phyloP scores from a whole-genome alignment of 2,113 vertebrate genomes.

The Natator depressus region DNA sequence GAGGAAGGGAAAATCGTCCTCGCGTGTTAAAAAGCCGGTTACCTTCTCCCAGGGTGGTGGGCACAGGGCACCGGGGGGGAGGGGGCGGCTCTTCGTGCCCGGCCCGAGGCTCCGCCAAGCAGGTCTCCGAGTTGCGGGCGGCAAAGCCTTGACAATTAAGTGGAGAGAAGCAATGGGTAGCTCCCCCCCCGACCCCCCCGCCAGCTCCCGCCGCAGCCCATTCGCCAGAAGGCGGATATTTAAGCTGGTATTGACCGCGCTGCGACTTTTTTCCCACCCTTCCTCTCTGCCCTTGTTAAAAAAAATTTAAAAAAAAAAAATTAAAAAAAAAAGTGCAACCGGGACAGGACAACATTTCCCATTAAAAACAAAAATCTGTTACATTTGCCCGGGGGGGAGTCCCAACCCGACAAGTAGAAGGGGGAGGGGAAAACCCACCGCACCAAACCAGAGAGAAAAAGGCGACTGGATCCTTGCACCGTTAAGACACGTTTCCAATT shows the following conservation, averaged over 20 bases:
- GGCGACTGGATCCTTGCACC: slow-evolving; percentile 37
- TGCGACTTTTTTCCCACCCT: neutral
- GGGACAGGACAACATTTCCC: slow-evolving; percentile 36
- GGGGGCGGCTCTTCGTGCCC: neutral
- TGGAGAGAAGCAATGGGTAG: neutral
- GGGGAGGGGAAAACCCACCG: neutral
- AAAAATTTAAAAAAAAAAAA: neutral
- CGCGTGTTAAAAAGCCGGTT: neutral
- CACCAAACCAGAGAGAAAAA: slow-evolving; percentile 44
- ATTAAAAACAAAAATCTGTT: neutral
- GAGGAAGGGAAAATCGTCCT: neutral
- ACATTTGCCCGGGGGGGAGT: neutral
- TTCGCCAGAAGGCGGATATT: neutral
- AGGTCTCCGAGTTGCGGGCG: neutral
- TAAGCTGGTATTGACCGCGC: neutral
- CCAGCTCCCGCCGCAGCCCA: neutral
- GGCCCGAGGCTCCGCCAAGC: neutral
- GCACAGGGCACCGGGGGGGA: neutral
- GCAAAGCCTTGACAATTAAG: neutral
- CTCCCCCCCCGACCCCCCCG: neutral
- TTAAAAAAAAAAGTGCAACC: neutral
- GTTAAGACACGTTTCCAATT: neutral
- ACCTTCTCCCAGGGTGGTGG: neutral
- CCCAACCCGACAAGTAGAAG: neutral
- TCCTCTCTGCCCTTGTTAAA: slow-evolving; percentile 29